Evolutionary conservation across 2,113 vertebrate genomes (phyloP).

Genomic region (Gobio gobio): DNA sequence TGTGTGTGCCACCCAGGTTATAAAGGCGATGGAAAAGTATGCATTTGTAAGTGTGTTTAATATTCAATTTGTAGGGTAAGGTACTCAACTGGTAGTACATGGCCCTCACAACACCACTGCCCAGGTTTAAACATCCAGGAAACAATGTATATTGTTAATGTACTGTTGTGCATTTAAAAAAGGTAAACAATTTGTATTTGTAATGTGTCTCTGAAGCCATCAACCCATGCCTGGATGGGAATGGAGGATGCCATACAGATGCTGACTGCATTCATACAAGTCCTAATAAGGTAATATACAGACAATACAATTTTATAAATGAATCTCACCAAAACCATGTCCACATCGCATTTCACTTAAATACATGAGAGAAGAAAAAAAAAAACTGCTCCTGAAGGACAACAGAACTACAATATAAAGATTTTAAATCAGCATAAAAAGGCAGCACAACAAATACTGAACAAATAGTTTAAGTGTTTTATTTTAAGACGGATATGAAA

Average conservation of each 20-base stretch:
- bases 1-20: constrained; percentile 82
- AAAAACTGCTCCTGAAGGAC: too few species aligned
- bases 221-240: constrained; percentile 85
- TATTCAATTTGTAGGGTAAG: background rate
- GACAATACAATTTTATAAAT: background rate
- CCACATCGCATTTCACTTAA: too few species aligned
- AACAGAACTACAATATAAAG: too few species aligned
- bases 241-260: constrained; percentile 81
- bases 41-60: constrained; percentile 76
- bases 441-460: too few species aligned
- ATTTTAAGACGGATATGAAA: too few species aligned
- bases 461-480: too few species aligned
- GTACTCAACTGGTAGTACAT: background rate
- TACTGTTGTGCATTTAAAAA: background rate
- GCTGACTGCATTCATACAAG: constrained; percentile 89
- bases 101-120: too few species aligned
- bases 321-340: too few species aligned
- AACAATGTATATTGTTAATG: background rate
- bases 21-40: constrained; percentile 86
- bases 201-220: constrained; percentile 78
- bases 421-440: too few species aligned
- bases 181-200: background rate
- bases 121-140: too few species aligned
- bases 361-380: too few species aligned
- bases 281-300: constrained; percentile 83